Conservation (phyloP, 2,113 vertebrate species). For the Platichthys flesus region DNA sequence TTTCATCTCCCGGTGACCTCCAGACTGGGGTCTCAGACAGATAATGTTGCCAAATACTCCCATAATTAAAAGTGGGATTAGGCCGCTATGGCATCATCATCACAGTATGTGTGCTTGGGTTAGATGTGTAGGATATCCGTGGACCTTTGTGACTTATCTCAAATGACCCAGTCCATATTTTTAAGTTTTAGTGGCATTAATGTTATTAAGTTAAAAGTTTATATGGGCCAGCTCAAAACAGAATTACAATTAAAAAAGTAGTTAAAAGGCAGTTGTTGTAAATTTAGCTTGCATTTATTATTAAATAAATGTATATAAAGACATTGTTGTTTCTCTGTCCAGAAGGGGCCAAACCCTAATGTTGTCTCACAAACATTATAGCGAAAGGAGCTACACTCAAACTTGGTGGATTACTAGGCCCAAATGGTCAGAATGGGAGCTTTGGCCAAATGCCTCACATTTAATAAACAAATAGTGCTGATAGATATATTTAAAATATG, state of each 20-base stretch:
- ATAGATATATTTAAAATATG: conserved; percentile 32
- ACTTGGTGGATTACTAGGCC: background rate
- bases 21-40: no score
- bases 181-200: background rate
- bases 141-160: no score
- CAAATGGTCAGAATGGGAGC: background rate
- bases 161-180: background rate
- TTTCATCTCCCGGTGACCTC: no score
- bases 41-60: no score
- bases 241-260: no score
- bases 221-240: background rate
- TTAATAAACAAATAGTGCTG: conserved; percentile 25
- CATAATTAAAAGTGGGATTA: no score
- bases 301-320: background rate
- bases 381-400: background rate
- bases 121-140: no score
- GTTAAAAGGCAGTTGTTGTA: background rate
- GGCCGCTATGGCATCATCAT: no score
- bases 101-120: no score
- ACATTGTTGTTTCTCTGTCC: background rate
- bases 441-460: background rate
- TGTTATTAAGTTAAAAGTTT: background rate
- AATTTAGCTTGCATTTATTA: background rate
- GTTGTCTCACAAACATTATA: background rate
- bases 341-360: background rate